Evolutionary conservation across 2,888 invertebrate species (phyloP).

Genomic region (Cataglyphis livida): DNA sequence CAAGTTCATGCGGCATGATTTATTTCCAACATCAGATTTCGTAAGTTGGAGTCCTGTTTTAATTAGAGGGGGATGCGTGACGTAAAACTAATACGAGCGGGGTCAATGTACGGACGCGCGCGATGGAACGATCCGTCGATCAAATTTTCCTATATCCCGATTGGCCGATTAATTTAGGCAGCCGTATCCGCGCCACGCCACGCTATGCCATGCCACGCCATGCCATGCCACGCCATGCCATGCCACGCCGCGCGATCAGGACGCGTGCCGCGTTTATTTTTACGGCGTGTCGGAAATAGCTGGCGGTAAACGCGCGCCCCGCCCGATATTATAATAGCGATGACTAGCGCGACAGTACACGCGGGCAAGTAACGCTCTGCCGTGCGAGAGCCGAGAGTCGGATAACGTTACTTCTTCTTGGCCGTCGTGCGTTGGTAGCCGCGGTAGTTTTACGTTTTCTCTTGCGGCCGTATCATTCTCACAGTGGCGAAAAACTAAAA

Average conservation of each 20-base stretch:
- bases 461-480: conserved; percentile 35
- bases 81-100: conserved; percentile 17
- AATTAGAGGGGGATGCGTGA: neutral
- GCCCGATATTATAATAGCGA: conserved; percentile 84
- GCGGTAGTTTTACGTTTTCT: conserved; percentile 65
- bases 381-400: conserved; percentile 60
- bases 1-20: neutral
- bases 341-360: conserved; percentile 70
- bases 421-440: conserved; percentile 31
- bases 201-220: neutral
- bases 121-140: conserved; percentile 31
- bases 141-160: conserved; percentile 25
- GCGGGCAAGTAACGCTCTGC: conserved; percentile 58
- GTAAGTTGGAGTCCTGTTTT: neutral
- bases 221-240: neutral
- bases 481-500: neutral
- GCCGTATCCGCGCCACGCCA: neutral
- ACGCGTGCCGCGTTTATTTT: conserved; percentile 81
- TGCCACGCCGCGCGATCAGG: conserved; percentile 45
- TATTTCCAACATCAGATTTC: neutral
- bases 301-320: conserved; percentile 69
- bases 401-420: conserved; percentile 70
- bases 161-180: conserved; percentile 66
- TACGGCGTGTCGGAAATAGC: conserved; percentile 84
- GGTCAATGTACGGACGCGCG: conserved; percentile 39